Conservation (phyloP, 2,797 vertebrate genomes). For the Urophycis tenuis region DNA sequence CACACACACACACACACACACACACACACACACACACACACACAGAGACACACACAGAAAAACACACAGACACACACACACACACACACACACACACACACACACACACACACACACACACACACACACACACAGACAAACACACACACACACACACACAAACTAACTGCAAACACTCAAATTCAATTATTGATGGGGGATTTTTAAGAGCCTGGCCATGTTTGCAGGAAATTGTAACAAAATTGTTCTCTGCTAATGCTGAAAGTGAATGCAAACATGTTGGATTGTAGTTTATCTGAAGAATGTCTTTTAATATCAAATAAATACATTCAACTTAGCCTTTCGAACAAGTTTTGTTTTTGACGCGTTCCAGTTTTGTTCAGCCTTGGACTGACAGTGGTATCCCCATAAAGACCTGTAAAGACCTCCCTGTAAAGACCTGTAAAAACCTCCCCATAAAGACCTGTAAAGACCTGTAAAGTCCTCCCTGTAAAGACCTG, state of each 20-base stretch:
- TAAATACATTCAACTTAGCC: background rate
- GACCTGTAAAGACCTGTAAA: background rate
- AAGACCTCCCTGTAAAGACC: background rate
- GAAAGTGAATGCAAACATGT: no score
- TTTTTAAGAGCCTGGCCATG: no score
- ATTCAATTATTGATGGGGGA: no score
- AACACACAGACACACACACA: background rate
- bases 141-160: background rate
- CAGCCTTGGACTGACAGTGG: background rate
- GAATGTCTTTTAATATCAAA: background rate
- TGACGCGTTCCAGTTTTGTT: no score
- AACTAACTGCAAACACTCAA: background rate
- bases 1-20: slow-evolving; percentile 45
- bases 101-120: background rate
- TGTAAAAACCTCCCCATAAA: background rate
- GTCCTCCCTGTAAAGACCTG: no score
- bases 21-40: background rate
- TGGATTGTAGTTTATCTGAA: no score
- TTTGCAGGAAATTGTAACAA: no score
- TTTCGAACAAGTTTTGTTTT: no score
- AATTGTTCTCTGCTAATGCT: no score
- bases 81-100: background rate
- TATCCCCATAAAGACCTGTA: background rate
- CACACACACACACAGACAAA: background rate
- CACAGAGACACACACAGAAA: background rate